Evolutionary conservation across 2,888 invertebrate genomes (phyloP).

Genomic region (Corbicula japonica): DNA sequence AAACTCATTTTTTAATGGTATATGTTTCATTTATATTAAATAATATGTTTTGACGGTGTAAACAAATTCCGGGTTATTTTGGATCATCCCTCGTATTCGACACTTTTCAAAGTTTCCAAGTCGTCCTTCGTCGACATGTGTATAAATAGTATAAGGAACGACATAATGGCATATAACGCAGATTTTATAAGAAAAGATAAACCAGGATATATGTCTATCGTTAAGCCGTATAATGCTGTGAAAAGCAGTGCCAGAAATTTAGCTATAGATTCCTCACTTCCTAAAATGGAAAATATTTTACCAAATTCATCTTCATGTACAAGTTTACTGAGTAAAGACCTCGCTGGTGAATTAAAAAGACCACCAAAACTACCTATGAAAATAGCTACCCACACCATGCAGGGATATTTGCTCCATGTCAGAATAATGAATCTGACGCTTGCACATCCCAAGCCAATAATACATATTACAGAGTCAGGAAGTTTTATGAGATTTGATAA

Average conservation of each 20-base stretch:
- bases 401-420: slow-evolving; percentile 73
- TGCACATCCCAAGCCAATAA: slow-evolving; percentile 81
- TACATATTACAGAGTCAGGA: slow-evolving; percentile 78
- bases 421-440: slow-evolving; percentile 75
- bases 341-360: slow-evolving; percentile 79
- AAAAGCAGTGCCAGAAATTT: slow-evolving; percentile 82
- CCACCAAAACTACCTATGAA: slow-evolving; percentile 79
- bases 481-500: slow-evolving; percentile 76
- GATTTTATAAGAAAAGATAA: slow-evolving; percentile 81
- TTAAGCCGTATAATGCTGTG: slow-evolving; percentile 80
- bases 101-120: slow-evolving; percentile 45
- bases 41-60: no score
- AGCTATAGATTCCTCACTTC: slow-evolving; percentile 83
- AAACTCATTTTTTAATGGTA: no score
- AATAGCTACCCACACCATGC: slow-evolving; percentile 81
- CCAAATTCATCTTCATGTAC: slow-evolving; percentile 84
- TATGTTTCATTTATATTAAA: no score
- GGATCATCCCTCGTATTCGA: no score
- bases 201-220: slow-evolving; percentile 81
- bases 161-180: slow-evolving; percentile 71
- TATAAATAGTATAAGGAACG: slow-evolving; percentile 65
- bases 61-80: no score
- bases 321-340: slow-evolving; percentile 83
- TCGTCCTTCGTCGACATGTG: slow-evolving; percentile 65
- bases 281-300: slow-evolving; percentile 83